Percentiles rank a stretch among this genome's conserved stretches.
phyloP scores from a whole-genome alignment of 2,113 vertebrate genomes.

The Phainopepla nitens region DNA sequence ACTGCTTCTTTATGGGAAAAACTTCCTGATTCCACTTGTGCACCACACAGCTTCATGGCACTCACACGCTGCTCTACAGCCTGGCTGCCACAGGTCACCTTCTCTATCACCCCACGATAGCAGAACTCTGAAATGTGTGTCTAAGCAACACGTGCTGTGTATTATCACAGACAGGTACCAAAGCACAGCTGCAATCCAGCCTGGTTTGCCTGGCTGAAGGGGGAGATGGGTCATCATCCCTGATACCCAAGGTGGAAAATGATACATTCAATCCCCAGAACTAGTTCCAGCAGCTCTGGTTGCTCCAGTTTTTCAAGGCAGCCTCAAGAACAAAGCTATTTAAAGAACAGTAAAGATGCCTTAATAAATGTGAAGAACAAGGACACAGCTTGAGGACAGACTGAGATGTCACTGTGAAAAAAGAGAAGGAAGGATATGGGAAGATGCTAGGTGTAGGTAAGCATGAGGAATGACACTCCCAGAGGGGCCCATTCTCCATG shows the following conservation, averaged over 20 bases:
- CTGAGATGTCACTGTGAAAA: background rate
- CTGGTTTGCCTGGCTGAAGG: background rate
- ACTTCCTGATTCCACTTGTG: accelerated
- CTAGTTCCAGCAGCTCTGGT: background rate
- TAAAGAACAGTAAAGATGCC: background rate
- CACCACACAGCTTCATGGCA: background rate
- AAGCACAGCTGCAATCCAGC: background rate
- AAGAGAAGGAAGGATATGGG: background rate
- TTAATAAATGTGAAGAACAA: background rate
- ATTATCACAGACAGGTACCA: background rate
- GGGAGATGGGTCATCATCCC: background rate
- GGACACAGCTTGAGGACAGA: background rate
- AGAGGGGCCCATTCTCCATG: background rate
- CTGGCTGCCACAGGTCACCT: background rate
- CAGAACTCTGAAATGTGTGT: background rate
- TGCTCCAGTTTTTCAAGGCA: background rate
- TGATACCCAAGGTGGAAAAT: background rate
- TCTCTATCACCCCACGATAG: accelerated
- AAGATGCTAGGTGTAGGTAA: background rate
- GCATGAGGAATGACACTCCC: accelerated
- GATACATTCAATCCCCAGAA: background rate
- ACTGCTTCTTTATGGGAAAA: background rate
- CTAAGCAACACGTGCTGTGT: accelerated
- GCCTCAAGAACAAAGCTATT: slow-evolving; percentile 21
- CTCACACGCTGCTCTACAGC: background rate